A percentile compares a stretch with the other conserved stretches of the same genome.
phyloP scores from a whole-genome alignment of 2,797 vertebrate species.

The Salmo trutta region DNA sequence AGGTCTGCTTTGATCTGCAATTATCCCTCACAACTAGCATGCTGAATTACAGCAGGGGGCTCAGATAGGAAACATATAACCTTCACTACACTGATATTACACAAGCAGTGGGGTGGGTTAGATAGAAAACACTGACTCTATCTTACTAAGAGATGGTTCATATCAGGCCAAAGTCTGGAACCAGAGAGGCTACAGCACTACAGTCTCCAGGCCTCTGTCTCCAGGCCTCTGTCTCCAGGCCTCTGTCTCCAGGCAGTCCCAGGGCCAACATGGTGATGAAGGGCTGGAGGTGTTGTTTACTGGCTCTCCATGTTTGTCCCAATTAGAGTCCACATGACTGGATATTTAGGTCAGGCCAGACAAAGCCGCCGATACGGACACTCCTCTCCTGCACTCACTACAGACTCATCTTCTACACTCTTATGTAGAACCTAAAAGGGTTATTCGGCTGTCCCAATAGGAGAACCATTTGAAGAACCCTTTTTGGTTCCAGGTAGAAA shows the following conservation, averaged over 20 bases:
- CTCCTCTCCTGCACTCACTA: constrained; percentile 35
- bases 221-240: too few species aligned
- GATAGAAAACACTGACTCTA: neutral
- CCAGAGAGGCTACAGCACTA: neutral
- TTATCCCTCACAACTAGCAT: constrained; percentile 59
- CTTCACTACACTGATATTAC: neutral
- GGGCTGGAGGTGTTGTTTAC: constrained; percentile 65
- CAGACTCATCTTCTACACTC: constrained; percentile 30
- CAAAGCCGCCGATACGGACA: constrained; percentile 50
- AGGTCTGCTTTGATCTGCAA: constrained; percentile 68
- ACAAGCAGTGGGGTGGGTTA: constrained; percentile 15
- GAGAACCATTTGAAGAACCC: too few species aligned
- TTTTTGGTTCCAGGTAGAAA: too few species aligned
- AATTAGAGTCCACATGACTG: constrained; percentile 64
- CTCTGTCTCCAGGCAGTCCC: too few species aligned
- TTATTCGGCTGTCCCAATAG: too few species aligned
- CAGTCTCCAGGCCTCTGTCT: neutral
- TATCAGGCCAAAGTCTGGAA: neutral
- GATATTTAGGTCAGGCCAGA: constrained; percentile 76
- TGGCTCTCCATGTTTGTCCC: constrained; percentile 60
- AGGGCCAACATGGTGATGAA: constrained; percentile 43
- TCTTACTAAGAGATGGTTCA: neutral
- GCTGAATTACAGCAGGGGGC: constrained; percentile 46
- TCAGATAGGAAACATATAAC: constrained; percentile 46
- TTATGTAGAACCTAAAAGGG: too few species aligned